Evolutionary conservation across 30 jellyfish, hydroid and myxozoan species (phyloP), one percentile per base, ranked within the genome.

Genomic region (Pelagia noctiluca): DNA sequence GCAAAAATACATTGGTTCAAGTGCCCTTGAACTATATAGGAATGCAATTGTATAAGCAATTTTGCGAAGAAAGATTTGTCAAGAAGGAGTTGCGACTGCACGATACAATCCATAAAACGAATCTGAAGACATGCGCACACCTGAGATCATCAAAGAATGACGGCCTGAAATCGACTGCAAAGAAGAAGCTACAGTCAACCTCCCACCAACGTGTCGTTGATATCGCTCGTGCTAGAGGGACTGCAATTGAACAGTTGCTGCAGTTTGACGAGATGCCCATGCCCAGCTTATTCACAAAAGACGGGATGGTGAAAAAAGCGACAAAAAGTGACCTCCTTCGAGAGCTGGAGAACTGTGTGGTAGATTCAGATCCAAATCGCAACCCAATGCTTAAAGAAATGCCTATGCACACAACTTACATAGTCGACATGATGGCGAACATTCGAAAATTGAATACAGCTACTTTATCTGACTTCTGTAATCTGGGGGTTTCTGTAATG

Each of bases 41-140:
- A 8, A 28, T 0, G 29, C 31, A 32, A 0, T 24, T 61, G 75
- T 61, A 19, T 61, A 61, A 61, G 35, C 75, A 26, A 10, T 61
- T 61, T 26, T 29, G 75, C 75, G 49, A 61, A 61, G 75, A 61
- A 61, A 61, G 75, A 61, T 61, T 57, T 57, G 71, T 57, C 26
- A 57, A 57, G 28, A 57, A 57, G 26, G 71, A 11, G 71, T 57
- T 57, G 71, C 71, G 28, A 57, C 71, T 57, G 71, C 71, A 57
- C 28, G 71, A 57, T 22, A 22, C 71, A 22, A 57, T 57, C 26
- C 71, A 57, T 57, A n/a, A n/a, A n/a, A n/a, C n/a, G n/a, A n/a
- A n/a, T n/a, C n/a, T n/a, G n/a, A n/a, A n/a, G n/a, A n/a, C n/a
- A n/a, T n/a, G n/a, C n/a, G 57, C 57, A 42, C 57, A 42, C 8